Percentiles rank a stretch among this genome's conserved stretches.
Evolutionary conservation across 2,113 vertebrate species (phyloP).

Genomic region (Chitala chitala): DNA sequence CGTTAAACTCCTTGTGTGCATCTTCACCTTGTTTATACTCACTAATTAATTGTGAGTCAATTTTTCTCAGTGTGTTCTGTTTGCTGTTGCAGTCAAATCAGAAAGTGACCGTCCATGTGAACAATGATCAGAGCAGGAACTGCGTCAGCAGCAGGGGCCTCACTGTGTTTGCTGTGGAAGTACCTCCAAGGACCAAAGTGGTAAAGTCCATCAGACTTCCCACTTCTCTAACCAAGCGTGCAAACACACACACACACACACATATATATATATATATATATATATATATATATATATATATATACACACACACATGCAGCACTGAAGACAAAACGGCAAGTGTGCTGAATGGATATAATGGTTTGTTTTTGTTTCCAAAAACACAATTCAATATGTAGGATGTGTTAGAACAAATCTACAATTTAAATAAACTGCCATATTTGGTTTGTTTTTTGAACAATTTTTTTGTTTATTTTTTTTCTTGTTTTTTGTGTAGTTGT

Average conservation of each 20-base stretch:
- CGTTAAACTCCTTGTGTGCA: not conserved
- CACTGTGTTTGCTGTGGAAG: slow-evolving; percentile 81
- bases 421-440: too few species aligned
- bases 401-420: too few species aligned
- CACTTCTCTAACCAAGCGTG: not conserved
- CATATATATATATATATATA: too few species aligned
- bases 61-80: slow-evolving; percentile 22
- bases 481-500: not conserved
- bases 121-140: slow-evolving; percentile 82
- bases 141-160: slow-evolving; percentile 78
- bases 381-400: too few species aligned
- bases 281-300: too few species aligned
- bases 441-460: not conserved
- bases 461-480: not conserved
- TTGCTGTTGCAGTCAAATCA: slow-evolving; percentile 68
- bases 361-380: too few species aligned
- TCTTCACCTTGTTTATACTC: not conserved
- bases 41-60: not conserved
- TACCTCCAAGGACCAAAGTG: slow-evolving; percentile 76
- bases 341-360: too few species aligned
- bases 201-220: slow-evolving; percentile 50
- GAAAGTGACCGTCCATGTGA: slow-evolving; percentile 80
- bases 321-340: too few species aligned
- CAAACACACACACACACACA: too few species aligned
- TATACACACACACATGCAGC: too few species aligned